Conservation (phyloP, 1,140 invertebrate genomes). For the Drosophila tristis region DNA sequence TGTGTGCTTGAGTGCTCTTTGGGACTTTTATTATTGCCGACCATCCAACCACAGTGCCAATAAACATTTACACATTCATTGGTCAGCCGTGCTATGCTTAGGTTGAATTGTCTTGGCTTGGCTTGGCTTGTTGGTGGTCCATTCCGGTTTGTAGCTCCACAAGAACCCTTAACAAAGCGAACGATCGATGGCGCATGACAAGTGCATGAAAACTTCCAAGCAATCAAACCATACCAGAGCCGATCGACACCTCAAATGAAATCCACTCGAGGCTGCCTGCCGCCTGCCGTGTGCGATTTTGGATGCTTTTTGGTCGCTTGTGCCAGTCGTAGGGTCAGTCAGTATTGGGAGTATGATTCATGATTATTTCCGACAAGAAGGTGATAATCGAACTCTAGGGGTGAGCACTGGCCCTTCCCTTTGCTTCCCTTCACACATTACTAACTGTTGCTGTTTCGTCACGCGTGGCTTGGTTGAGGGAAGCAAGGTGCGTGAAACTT, state of each 20-base stretch:
- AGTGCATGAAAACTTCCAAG: slow-evolving; percentile 63
- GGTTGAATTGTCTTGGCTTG: slow-evolving; percentile 13
- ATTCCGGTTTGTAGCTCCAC: slow-evolving; percentile 42
- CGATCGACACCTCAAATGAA: slow-evolving; percentile 1
- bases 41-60: slow-evolving; percentile 29
- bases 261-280: not conserved
- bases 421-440: too few species aligned
- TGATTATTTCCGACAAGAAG: too few species aligned
- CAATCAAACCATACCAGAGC: slow-evolving; percentile 39
- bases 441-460: slow-evolving; percentile 4
- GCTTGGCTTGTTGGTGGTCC: slow-evolving; percentile 44
- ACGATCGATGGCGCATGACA: slow-evolving; percentile 46
- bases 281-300: not conserved
- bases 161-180: slow-evolving; percentile 24
- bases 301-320: not conserved
- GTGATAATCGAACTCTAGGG: too few species aligned
- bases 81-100: slow-evolving; percentile 14
- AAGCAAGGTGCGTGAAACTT: slow-evolving; percentile 38
- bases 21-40: too few species aligned
- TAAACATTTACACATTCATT: slow-evolving; percentile 55
- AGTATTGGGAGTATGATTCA: too few species aligned
- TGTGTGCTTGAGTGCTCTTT: too few species aligned
- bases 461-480: not conserved
- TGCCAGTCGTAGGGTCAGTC: not conserved
- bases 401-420: too few species aligned